Base-by-base conservation (phyloP, 2,113 vertebrate species). In the Ovibos moschatus region DNA sequence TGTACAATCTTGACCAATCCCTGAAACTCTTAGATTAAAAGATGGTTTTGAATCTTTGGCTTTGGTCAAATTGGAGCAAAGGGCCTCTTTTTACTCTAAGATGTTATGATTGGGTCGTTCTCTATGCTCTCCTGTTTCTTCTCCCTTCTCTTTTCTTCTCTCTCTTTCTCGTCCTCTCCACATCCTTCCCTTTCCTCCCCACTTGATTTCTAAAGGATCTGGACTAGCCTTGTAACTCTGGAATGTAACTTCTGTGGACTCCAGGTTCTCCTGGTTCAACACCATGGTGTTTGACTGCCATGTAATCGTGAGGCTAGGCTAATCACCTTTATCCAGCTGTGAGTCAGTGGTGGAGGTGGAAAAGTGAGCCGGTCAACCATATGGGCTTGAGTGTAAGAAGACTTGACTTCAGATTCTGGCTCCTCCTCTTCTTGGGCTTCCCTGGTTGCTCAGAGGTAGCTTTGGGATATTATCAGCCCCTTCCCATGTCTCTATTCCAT, bases 131-230 rank as follows among this genome's bases (percentile, higher is more conserved):
- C 23, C 19, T 67, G 14, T 82, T 7, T 43, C 6, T 60, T 45
- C 25, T 14, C 1, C 43, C 47, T 14, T 50, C 15, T 36, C 33
- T n/a, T 3, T 30, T 64, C 62, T 10, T 23, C 25, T 55, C n/a
- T 50, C 6, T 17, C 28, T 55, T 13, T 28, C 0, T 16, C 11
- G 27, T 0, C 2, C 3, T 71, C 25, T 30, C 23, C 30, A 11
- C 5, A 40, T 2, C 47, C 12, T 4, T 50, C 36, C 33, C 60
- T 90, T 57, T 40, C 17, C 10, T 58, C 21, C 6, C 0, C 4
- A 43, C 6, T 55, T 3, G 0, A 27, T 5, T 90, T 81, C 12
- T 25, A 81, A 58, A 90, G 33, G 28, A 50, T 14, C 25, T 47
- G 14, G 6, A 50, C 53, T 60, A 45, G 47, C 60, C 47, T 50